phyloP scores from a whole-genome alignment of 2,113 vertebrate species.

The Gnathonemus longibarbis region DNA sequence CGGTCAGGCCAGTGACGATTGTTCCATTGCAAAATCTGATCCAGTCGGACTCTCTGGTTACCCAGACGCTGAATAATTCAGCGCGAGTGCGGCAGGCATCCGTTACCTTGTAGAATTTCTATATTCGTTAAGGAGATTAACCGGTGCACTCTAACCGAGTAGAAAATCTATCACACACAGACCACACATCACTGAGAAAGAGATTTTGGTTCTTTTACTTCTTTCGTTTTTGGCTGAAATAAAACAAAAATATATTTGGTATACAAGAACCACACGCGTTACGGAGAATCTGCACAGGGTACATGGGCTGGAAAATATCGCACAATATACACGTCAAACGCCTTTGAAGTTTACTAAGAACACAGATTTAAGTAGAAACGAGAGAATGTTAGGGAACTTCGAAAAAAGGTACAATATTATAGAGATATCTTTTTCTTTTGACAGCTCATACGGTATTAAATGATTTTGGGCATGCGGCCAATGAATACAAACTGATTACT shows the following conservation, averaged over 20 bases:
- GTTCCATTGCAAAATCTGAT: conserved; percentile 76
- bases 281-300: background rate
- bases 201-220: background rate
- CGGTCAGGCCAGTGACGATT: conserved; percentile 52
- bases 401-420: background rate
- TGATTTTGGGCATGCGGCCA: background rate
- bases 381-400: background rate
- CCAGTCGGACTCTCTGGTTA: conserved; percentile 74
- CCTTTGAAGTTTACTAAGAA: background rate
- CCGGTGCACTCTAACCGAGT: conserved; percentile 46
- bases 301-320: background rate
- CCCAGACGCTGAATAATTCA: conserved; percentile 94
- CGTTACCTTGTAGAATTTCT: conserved; percentile 85
- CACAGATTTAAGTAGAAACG: background rate
- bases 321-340: background rate
- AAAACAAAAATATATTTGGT: background rate
- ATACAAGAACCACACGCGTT: background rate
- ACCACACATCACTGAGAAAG: background rate
- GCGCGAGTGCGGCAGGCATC: conserved; percentile 78
- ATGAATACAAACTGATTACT: background rate
- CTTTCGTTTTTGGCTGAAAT: background rate
- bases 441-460: background rate
- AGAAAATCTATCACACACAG: background rate
- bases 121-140: conserved; percentile 96
- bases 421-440: background rate